Evolutionary conservation across 2,113 vertebrate genomes (phyloP).

Genomic region (Cryptotis parvus): DNA sequence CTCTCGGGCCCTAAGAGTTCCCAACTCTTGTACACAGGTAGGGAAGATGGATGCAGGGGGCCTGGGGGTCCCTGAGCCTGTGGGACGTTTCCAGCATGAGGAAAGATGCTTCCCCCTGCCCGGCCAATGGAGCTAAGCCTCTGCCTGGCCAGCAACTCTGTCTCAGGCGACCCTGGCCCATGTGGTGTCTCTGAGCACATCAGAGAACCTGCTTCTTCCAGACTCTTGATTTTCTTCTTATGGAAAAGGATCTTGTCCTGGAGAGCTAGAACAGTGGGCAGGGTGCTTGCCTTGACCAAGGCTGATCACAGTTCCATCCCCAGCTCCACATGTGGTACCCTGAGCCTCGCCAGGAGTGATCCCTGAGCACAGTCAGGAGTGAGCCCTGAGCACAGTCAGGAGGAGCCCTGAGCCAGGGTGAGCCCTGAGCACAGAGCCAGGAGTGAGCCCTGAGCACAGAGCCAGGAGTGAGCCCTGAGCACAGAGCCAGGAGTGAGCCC

Average conservation of each 20-base stretch:
- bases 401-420: no score
- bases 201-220: neutral
- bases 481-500: no score
- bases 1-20: neutral
- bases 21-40: neutral
- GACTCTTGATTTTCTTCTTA: slow-evolving; percentile 10
- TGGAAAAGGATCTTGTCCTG: neutral
- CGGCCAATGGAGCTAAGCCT: neutral
- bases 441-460: no score
- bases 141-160: neutral
- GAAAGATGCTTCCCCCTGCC: neutral
- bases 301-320: no score
- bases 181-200: neutral
- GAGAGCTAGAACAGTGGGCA: no score
- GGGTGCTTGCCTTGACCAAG: no score
- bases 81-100: neutral
- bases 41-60: neutral
- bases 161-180: neutral
- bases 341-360: no score
- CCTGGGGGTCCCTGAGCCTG: neutral
- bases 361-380: no score
- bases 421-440: no score
- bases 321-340: no score
- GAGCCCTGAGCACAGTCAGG: no score
- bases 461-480: no score